Evolutionary conservation across 2,113 vertebrate species (phyloP).

Genomic region (Scopus umbretta): DNA sequence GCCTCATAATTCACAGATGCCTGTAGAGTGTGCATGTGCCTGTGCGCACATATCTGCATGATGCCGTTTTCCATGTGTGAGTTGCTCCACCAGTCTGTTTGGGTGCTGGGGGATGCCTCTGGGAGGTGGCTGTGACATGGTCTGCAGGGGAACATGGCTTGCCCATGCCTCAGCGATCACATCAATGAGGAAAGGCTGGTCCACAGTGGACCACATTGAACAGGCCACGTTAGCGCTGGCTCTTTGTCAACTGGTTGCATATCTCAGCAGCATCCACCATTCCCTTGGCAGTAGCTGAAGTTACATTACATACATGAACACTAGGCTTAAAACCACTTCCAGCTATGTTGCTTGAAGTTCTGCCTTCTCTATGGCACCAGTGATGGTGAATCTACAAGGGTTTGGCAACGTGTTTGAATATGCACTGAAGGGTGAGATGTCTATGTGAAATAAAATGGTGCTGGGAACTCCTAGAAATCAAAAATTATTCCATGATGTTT

Average conservation of each 20-base stretch:
- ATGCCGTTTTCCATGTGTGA: background rate
- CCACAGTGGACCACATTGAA: fast-evolving
- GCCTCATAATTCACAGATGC: background rate
- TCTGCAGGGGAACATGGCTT: fast-evolving
- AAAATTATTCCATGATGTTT: background rate
- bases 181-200: background rate
- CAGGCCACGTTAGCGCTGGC: background rate
- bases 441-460: background rate
- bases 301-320: background rate
- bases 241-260: background rate
- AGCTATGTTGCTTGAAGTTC: background rate
- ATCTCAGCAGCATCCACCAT: background rate
- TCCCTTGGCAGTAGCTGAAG: background rate
- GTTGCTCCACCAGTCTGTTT: fast-evolving
- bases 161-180: fast-evolving
- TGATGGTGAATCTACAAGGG: background rate
- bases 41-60: fast-evolving
- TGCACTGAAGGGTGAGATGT: background rate
- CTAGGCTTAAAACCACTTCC: background rate
- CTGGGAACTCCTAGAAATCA: background rate
- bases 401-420: fast-evolving
- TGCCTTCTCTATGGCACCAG: background rate
- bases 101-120: background rate
- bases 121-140: background rate
- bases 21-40: background rate